Base-by-base conservation (phyloP, 1,140 invertebrate genomes). In the Saxidomus purpurata region DNA sequence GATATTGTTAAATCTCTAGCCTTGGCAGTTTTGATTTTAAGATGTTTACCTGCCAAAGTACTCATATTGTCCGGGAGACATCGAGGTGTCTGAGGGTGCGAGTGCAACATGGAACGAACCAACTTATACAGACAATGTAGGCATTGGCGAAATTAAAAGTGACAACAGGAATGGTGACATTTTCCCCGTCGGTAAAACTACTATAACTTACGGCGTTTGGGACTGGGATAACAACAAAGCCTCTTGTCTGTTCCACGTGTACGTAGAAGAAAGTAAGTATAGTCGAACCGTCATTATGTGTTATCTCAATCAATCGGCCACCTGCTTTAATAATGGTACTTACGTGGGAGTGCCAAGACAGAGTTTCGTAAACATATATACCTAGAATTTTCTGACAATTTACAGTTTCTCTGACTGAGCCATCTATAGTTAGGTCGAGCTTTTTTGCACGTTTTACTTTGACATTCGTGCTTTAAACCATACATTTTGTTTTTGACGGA, bases 11-110 rank as follows among this genome's bases (percentile, higher is more conserved):
- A n/a, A n/a, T n/a, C n/a, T n/a, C n/a, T n/a, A n/a, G n/a, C n/a
- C n/a, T n/a, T n/a, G n/a, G n/a, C n/a, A n/a, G 43, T 43, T 43
- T 43, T 15, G 15, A 43, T 43, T 40, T 36, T 28, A 19, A 82
- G 80, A 82, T 34, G 22, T 47, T 4, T 43, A 31, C 36, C 31
- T 3, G 38, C 80, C 80, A 38, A 19, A 43, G 28, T 63, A 40
- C 52, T 11, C 36, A 4, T 36, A 15, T 49, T 82, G 80, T 49
- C 80, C 80, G 15, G 80, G 36, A n/a, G 38, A 82, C 47, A 67
- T 82, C 0, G 28, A 25, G 9, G 40, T 82, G 0, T 4, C 34
- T 43, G 80, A 82, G 15, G 36, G 47, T 22, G 80, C 63, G 17
- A 0, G 1, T 8, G 34, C 31, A 8, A 25, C 22, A 19, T 82